These are phyloP conservation scores for Rhagophthalmus giganteus DNA, from an alignment of 2,888 invertebrate genomes.

Conservation along the genomic window DNA sequence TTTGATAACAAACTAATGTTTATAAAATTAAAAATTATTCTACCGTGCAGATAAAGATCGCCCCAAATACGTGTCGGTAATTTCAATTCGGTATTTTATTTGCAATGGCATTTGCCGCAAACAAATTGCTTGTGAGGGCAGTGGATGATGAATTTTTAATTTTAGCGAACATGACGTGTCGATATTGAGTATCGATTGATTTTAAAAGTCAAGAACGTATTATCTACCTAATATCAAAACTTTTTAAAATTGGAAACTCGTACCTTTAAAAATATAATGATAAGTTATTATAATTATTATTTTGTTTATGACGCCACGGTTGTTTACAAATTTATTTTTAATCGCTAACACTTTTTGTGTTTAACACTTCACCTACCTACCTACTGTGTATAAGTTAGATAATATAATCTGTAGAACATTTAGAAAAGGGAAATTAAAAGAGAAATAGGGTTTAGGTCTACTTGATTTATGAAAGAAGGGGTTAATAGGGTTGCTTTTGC, in stretches of 20 bases:
- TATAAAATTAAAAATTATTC: conserved; percentile 16
- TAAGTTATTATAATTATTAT: too few relatives aligned
- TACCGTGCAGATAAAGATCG: conserved; percentile 13
- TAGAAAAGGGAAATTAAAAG: conserved; percentile 10
- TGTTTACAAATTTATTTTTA: too few relatives aligned
- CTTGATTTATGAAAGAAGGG: conserved; percentile 4
- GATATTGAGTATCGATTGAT: conserved; percentile 31
- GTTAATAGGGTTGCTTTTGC: conserved; percentile 7
- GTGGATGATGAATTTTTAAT: conserved; percentile 37
- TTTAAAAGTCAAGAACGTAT: conserved; percentile 17
- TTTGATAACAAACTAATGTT: conserved; percentile 11
- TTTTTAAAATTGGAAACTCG: too few relatives aligned
- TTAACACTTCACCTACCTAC: too few relatives aligned
- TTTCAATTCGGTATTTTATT: conserved; percentile 29
- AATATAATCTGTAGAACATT: conserved; percentile 5
- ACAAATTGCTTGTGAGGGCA: conserved; percentile 32
- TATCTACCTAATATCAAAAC: too few relatives aligned
- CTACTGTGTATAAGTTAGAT: not conserved
- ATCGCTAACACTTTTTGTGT: too few relatives aligned
- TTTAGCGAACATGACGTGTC: conserved; percentile 28
- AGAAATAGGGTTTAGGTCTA: conserved; percentile 2
- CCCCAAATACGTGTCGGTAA: conserved; percentile 25
- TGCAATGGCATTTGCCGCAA: conserved; percentile 26
- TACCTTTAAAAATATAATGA: too few relatives aligned
- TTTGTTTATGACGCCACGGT: too few relatives aligned